Base-by-base conservation (phyloP, 2,113 vertebrate genomes). In the Myodes glareolus region DNA sequence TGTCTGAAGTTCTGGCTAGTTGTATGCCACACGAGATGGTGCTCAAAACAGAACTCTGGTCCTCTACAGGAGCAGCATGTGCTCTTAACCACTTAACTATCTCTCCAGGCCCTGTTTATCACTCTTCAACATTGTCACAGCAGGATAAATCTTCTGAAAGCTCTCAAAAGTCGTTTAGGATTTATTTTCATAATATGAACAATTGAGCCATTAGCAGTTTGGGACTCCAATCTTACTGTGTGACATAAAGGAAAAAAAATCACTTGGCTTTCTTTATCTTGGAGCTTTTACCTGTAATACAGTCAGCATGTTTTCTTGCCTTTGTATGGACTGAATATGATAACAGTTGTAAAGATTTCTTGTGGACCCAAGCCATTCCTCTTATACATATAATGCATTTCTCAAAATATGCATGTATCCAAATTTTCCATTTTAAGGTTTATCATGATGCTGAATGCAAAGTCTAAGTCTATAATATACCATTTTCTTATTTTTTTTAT, bases 371-470 rank as follows among this genome's bases (percentile, higher is more conserved):
- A 16, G 21, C 31, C 23, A 82, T 75, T n/a, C 39, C 47, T 73
- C n/a, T 55, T 92, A 65, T 31, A 55, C 77, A 63, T 42, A 58
- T 72, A 72, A 89, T 65, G 65, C 55, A 91, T 47, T 86, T 77
- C 61, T 9, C 39, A 73, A 16, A 85, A 72, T 50, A 72, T n/a
- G 21, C 65, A 39, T 81, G 50, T 1, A 61, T 55, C 72, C 39
- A 86, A n/a, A 95, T 50, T 87, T 93, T 96, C 47, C 55, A 78
- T 87, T 95, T 50, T 77, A 90, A 47, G 86, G 36, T 31, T 94
- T 85, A 55, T 31, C 68, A 31, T 90, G 92, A 52, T 68, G 27
- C 21, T 75, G 55, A 93, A 91, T 82, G 73, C 13, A 88, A 91
- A 96, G 27, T n/a, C 33, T 86, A 7, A 90, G 9, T 36, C 23